Evolutionary conservation across 2,888 invertebrate species (phyloP).

Genomic region (Phaedon cochleariae): DNA sequence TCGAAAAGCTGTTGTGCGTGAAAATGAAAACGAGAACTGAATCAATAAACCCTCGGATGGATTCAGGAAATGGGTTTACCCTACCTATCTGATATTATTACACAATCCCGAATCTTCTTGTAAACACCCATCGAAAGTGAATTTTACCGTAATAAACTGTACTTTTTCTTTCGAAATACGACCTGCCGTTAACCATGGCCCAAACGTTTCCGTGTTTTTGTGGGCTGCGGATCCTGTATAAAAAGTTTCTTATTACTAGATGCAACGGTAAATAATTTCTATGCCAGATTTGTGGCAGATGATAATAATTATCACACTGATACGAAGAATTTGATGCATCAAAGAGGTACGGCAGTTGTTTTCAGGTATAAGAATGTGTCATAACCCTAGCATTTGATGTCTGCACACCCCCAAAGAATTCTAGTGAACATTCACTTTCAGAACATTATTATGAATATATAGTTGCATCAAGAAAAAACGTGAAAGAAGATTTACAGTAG

Average conservation of each 20-base stretch:
- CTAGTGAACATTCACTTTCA: too few species aligned
- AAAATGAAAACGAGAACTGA: neutral
- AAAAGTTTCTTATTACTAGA: slow-evolving; percentile 29
- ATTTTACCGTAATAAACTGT: slow-evolving; percentile 31
- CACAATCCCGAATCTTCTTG: slow-evolving; percentile 8
- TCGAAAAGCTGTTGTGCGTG: neutral
- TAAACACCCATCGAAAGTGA: slow-evolving; percentile 25
- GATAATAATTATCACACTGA: slow-evolving; percentile 17
- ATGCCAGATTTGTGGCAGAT: slow-evolving; percentile 29
- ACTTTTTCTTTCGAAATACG: slow-evolving; percentile 31
- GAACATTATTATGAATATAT: too few species aligned
- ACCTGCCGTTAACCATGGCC: slow-evolving; percentile 21
- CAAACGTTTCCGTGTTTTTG: slow-evolving; percentile 26
- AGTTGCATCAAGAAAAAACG: too few species aligned
- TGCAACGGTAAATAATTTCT: slow-evolving; percentile 34
- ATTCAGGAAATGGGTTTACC: neutral
- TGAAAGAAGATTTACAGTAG: too few species aligned
- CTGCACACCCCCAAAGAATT: too few species aligned
- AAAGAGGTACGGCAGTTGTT: too few species aligned
- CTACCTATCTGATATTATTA: slow-evolving; percentile 6
- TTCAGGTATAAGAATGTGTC: too few species aligned
- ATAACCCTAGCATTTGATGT: too few species aligned
- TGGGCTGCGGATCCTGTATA: slow-evolving; percentile 9
- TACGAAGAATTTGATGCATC: too few species aligned
- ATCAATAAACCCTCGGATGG: neutral